Conservation (phyloP, 2,113 vertebrate species). For the Scopus umbretta region DNA sequence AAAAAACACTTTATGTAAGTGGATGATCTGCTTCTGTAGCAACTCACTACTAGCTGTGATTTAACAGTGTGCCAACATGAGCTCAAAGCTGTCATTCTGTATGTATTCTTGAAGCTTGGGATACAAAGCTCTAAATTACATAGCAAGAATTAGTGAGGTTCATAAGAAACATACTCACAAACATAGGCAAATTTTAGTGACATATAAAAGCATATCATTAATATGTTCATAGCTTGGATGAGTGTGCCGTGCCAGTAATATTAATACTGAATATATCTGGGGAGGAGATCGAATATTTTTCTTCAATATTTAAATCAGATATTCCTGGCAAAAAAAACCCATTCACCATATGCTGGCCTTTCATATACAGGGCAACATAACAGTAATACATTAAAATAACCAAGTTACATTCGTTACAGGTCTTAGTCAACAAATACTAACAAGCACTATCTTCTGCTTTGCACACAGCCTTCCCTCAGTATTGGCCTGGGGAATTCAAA, state of each 20-base stretch:
- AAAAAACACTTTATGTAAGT: not conserved
- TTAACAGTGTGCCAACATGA: not conserved
- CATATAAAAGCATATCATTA: not conserved
- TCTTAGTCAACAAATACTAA: not conserved
- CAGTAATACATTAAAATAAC: not conserved
- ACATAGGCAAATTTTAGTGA: not conserved
- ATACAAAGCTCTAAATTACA: not conserved
- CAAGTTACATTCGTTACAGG: rapidly evolving
- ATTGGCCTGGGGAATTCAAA: not conserved
- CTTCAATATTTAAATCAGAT: not conserved
- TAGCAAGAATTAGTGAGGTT: not conserved
- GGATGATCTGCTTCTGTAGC: not conserved
- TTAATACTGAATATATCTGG: not conserved
- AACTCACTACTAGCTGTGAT: not conserved
- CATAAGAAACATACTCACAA: not conserved
- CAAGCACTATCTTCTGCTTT: not conserved
- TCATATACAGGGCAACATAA: not conserved
- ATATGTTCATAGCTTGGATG: not conserved
- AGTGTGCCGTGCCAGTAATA: not conserved
- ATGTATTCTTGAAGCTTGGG: not conserved
- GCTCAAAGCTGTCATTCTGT: not conserved
- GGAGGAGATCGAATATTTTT: not conserved
- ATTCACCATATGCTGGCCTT: not conserved
- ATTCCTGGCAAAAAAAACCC: not conserved
- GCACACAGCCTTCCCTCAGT: not conserved